A percentile compares a stretch with the other conserved stretches of the same genome.
phyloP scores from a whole-genome alignment of 2,888 invertebrate species.

The Scaptomyza reducta region DNA sequence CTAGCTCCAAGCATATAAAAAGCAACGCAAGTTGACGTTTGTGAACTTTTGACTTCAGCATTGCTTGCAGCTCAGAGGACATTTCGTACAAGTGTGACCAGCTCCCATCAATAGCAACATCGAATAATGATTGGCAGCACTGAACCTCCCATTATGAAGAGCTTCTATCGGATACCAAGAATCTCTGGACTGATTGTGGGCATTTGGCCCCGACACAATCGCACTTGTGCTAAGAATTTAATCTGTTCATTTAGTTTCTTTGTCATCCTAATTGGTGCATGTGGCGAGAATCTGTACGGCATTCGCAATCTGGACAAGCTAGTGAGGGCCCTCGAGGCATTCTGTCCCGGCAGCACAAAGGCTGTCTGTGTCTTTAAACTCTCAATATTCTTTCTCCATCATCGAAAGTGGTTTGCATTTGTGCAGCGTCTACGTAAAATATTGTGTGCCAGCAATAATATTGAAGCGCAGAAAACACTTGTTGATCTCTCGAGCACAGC shows the following conservation, averaged over 20 bases:
- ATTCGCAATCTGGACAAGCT: constrained; percentile 68
- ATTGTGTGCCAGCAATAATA: constrained; percentile 48
- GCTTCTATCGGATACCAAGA: constrained; percentile 76
- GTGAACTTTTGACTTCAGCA: constrained; percentile 24
- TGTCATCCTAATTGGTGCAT: constrained; percentile 72
- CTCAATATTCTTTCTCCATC: constrained; percentile 69
- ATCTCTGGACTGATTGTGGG: constrained; percentile 73
- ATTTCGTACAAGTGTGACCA: constrained; percentile 10
- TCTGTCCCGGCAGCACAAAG: constrained; percentile 81
- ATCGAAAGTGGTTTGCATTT: constrained; percentile 64
- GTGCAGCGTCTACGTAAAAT: constrained; percentile 61
- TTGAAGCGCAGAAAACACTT: constrained; percentile 58
- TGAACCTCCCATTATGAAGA: constrained; percentile 57
- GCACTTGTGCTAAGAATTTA: constrained; percentile 51
- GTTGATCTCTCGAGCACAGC: constrained; percentile 61
- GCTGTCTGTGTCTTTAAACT: constrained; percentile 79
- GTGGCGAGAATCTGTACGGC: constrained; percentile 78
- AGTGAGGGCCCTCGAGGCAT: constrained; percentile 79
- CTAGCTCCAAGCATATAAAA: constrained; percentile 55
- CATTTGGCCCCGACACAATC: constrained; percentile 76
- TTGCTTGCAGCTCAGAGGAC: constrained; percentile 32
- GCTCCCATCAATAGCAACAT: constrained; percentile 2
- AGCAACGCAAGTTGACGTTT: constrained; percentile 7
- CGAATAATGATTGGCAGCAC: constrained; percentile 26
- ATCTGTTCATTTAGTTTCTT: constrained; percentile 64